phyloP scores from a whole-genome alignment of 2,797 vertebrate species.

The Platyrinchus mystaceus region DNA sequence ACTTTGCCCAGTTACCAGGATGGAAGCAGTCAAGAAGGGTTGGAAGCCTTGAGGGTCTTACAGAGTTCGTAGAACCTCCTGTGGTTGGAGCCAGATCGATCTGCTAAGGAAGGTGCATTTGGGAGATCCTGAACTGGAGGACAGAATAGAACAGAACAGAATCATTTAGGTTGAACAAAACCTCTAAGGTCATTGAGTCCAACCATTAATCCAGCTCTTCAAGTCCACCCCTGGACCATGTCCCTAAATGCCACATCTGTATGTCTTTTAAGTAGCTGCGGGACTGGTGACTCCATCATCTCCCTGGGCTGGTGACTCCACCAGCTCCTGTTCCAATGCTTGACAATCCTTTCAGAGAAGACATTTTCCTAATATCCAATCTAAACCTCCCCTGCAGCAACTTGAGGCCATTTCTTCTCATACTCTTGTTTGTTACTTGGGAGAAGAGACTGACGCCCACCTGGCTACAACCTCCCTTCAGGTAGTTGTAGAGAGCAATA shows the following conservation, averaged over 20 bases:
- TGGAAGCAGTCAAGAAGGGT: background rate
- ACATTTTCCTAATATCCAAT: background rate
- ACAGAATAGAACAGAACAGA: background rate
- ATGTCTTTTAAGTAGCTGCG: fast-evolving
- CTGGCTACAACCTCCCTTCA: background rate
- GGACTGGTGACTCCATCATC: background rate
- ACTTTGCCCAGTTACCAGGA: background rate
- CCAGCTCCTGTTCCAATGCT: background rate
- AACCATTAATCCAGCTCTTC: background rate
- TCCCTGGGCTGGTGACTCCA: background rate
- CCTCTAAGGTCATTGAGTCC: background rate
- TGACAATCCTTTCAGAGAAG: background rate
- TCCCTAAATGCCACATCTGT: background rate
- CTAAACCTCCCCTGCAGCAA: background rate
- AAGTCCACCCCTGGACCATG: background rate
- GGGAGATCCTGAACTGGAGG: background rate
- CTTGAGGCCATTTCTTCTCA: fast-evolving
- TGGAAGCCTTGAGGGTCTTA: background rate
- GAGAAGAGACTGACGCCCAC: background rate
- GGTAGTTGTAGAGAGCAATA: background rate
- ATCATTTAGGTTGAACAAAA: background rate
- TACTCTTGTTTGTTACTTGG: background rate
- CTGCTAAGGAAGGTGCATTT: background rate
- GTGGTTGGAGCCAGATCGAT: background rate
- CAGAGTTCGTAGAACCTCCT: background rate